Conservation (phyloP, 2,888 invertebrate genomes). For the Bruchidius siliquastri region DNA sequence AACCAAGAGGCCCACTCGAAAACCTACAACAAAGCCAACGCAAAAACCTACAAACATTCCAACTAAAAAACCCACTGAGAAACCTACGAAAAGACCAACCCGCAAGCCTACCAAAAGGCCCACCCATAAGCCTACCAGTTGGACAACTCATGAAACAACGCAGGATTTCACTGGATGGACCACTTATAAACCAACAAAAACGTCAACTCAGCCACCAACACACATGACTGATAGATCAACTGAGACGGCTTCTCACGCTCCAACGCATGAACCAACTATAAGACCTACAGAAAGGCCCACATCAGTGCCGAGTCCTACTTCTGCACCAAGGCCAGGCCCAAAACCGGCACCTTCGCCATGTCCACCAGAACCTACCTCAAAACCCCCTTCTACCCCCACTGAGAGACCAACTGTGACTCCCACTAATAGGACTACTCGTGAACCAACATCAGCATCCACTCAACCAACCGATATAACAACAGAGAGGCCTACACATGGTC, state of each 20-base stretch:
- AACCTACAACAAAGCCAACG: not conserved
- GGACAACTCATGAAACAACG: not conserved
- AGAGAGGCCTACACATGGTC: not conserved
- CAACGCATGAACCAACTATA: too few relatives aligned
- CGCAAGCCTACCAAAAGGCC: not conserved
- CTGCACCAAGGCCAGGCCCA: not conserved
- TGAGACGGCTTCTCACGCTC: too few relatives aligned
- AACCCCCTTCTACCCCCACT: not conserved
- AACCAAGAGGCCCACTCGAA: not conserved
- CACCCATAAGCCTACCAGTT: not conserved
- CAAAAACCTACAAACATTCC: not conserved
- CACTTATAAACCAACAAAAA: not conserved
- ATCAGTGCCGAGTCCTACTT: not conserved
- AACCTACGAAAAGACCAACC: not conserved
- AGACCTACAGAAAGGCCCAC: not conserved
- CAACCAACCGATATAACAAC: too few relatives aligned
- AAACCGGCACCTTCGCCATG: conserved; percentile 1
- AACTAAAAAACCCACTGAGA: not conserved
- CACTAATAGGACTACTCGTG: too few relatives aligned
- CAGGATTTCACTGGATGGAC: not conserved
- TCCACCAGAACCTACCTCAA: conserved; percentile 4
- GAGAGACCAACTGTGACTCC: too few relatives aligned
- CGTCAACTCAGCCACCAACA: not conserved
- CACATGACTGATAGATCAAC: too few relatives aligned
- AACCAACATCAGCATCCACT: too few relatives aligned